Evolutionary conservation across 2,888 invertebrate genomes (phyloP), one percentile per base, ranked within the genome.

Genomic region (Nezara viridula): DNA sequence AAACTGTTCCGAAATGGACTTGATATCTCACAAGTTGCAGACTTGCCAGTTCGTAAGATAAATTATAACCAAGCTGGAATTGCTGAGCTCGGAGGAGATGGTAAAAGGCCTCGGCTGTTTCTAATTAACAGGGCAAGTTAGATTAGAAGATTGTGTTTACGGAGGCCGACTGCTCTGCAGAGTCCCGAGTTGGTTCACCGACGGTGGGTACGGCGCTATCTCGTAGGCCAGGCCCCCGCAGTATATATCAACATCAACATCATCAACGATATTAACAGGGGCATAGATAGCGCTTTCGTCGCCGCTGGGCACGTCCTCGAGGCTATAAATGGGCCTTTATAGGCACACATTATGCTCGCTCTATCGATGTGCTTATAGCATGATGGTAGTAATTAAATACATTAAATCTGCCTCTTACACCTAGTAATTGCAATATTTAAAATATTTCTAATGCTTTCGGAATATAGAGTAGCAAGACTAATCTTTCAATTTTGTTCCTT

Each of bases 131-230:
- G 10, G 66, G 19, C 19, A 10, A 73, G 66, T 73, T 27, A 37
- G 66, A 32, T 73, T 32, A 37, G 66, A 73, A 73, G 37, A 73
- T 73, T 73, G 66, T 73, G 66, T 73, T 73, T 73, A 73, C 32
- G 32, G 16, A 73, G 16, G 66, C 16, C 27, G 12, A 37, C 60
- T 60, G 60, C 27, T 60, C 32, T 32, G 16, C n/a, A 32, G 27
- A 27, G 66, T 37, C 14, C 27, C 0, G 12, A 37, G 32, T 27
- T 73, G 16, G 27, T 37, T 32, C 66, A 37, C 19, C 24, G 32
- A 37, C 7, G 37, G 32, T 32, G 5, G 19, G 66, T 32, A 37
- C 66, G 32, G 14, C 37, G 37, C 32, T 73, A 73, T 73, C 66
- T 32, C 66, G 7, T 6, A 7, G 4, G 7, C 32, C 66, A 73